A percentile compares a stretch with the other conserved stretches of the same genome.
phyloP scores from a whole-genome alignment of 2,113 vertebrate genomes.

The Equus przewalskii region DNA sequence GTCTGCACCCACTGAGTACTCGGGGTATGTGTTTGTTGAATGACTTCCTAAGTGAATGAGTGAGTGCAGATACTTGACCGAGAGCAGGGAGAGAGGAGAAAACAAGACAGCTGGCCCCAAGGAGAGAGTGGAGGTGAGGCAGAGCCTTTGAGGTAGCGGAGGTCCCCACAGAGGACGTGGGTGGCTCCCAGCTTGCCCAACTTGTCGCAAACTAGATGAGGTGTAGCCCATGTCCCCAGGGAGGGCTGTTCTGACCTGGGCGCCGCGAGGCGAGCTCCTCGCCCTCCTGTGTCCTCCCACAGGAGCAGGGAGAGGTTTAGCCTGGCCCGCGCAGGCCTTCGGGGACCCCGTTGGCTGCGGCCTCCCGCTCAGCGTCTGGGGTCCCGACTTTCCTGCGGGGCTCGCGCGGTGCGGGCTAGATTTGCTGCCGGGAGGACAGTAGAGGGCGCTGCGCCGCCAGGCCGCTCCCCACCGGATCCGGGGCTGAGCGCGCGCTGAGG shows the following conservation, averaged over 20 bases:
- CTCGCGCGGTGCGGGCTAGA: background rate
- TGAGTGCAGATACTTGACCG: background rate
- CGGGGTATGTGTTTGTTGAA: background rate
- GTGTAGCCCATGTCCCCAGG: background rate
- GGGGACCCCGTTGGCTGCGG: background rate
- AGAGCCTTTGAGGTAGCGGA: background rate
- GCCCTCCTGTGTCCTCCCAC: background rate
- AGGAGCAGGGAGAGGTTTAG: background rate
- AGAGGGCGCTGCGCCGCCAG: no score
- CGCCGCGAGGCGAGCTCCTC: background rate
- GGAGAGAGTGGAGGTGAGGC: background rate
- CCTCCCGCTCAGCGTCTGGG: no score
- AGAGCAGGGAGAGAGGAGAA: background rate
- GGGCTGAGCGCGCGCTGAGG: no score
- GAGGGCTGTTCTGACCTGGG: background rate
- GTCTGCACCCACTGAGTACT: background rate
- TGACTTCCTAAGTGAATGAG: background rate
- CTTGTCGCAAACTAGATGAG: background rate
- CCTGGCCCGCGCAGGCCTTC: no score
- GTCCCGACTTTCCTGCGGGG: background rate
- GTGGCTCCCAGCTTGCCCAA: background rate
- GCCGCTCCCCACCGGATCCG: background rate
- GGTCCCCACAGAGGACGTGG: background rate
- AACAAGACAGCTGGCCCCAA: background rate
- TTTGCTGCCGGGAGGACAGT: fast-evolving